Evolutionary conservation across 2,113 vertebrate genomes (phyloP).

Genomic region (Plecotus auritus): DNA sequence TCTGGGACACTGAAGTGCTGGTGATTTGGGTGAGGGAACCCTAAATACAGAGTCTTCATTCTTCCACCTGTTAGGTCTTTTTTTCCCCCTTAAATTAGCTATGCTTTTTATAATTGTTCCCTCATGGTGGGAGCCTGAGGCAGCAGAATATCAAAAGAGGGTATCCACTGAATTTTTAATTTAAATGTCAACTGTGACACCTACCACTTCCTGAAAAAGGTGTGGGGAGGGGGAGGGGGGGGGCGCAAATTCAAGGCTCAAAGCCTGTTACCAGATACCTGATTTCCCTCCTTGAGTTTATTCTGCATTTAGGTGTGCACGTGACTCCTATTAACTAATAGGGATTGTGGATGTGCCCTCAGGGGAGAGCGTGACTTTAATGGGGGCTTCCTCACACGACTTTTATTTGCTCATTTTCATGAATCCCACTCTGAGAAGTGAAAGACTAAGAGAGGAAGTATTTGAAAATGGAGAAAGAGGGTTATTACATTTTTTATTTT

Average conservation of each 20-base stretch:
- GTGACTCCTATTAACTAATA: slow-evolving; percentile 8
- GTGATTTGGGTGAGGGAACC: neutral
- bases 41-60: neutral
- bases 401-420: slow-evolving; percentile 56
- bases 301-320: neutral
- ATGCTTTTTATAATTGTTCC: neutral
- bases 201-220: neutral
- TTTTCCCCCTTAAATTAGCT: neutral
- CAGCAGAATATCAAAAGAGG: slow-evolving; percentile 7
- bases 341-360: neutral
- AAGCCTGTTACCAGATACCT: neutral
- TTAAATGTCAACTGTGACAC: slow-evolving; percentile 12
- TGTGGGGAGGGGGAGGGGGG: accelerated
- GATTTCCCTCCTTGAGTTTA: neutral
- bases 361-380: neutral
- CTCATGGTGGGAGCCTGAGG: neutral
- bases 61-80: neutral
- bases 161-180: slow-evolving; percentile 17
- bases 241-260: neutral
- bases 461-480: neutral
- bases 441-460: neutral
- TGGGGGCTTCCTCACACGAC: neutral
- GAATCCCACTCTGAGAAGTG: neutral
- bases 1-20: neutral
- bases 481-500: neutral